phyloP scores from a whole-genome alignment of 2,797 vertebrate species.

The Rhinophrynus dorsalis region DNA sequence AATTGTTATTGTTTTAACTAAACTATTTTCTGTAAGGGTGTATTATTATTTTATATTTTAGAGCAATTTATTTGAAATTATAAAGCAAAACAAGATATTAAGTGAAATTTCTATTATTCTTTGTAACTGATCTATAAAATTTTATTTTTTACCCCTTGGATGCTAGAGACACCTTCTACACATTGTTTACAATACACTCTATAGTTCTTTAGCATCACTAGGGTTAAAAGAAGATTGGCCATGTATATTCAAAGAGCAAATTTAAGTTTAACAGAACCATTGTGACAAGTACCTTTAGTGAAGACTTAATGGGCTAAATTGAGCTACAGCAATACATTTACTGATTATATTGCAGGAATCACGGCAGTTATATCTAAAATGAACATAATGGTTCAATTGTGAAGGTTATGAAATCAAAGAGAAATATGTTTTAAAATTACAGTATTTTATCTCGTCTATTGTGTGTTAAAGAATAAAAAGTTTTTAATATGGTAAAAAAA shows the following conservation, averaged over 20 bases:
- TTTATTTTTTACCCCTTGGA: too few relatives aligned
- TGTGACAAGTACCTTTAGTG: constrained; percentile 25
- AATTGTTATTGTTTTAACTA: too few relatives aligned
- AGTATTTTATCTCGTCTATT: too few relatives aligned
- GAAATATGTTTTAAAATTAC: constrained; percentile 27
- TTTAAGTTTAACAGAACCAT: constrained; percentile 11
- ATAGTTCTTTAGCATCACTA: too few relatives aligned
- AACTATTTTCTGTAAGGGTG: too few relatives aligned
- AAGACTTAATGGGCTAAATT: constrained; percentile 33
- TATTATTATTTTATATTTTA: constrained; percentile 9
- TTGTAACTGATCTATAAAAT: constrained; percentile 9
- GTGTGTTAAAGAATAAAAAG: too few relatives aligned
- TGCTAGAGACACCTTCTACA: too few relatives aligned
- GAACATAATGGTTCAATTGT: constrained; percentile 31
- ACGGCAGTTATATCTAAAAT: constrained; percentile 20
- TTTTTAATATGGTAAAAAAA: too few relatives aligned
- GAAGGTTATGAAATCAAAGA: constrained; percentile 11
- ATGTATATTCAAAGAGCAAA: constrained; percentile 25
- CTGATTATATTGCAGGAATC: constrained; percentile 31
- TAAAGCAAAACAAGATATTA: neutral
- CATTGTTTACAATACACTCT: too few relatives aligned
- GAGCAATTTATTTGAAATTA: constrained; percentile 9
- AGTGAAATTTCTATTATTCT: neutral
- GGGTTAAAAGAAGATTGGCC: constrained; percentile 14
- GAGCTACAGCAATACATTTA: constrained; percentile 19